Conservation (phyloP, 2,113 vertebrate species). For the Pardalotus punctatus region DNA sequence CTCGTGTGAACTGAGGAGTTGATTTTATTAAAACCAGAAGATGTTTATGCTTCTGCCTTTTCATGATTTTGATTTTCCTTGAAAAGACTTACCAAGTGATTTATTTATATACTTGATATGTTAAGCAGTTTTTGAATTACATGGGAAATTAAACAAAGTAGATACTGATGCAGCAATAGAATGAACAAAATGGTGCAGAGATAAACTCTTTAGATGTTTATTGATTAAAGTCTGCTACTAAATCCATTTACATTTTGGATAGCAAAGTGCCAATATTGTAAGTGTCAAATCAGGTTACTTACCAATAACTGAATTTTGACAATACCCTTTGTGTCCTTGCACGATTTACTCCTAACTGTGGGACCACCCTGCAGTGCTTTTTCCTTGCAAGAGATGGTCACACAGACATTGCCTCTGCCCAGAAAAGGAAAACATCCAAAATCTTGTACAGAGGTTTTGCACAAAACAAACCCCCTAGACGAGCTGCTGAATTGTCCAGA, state of each 20-base stretch:
- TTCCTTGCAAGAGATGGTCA: neutral
- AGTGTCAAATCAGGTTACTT: neutral
- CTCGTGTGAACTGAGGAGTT: neutral
- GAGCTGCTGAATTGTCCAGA: neutral
- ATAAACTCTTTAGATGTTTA: neutral
- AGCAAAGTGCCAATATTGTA: neutral
- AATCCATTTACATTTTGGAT: neutral
- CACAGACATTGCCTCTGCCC: neutral
- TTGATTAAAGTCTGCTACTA: neutral
- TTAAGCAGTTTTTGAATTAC: neutral
- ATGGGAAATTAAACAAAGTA: neutral
- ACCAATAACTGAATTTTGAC: neutral
- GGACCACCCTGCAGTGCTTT: neutral
- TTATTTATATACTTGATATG: neutral
- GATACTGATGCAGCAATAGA: neutral
- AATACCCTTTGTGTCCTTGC: neutral
- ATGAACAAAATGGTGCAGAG: neutral
- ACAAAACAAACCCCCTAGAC: neutral
- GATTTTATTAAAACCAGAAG: neutral
- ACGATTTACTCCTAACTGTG: neutral
- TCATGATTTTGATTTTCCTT: neutral
- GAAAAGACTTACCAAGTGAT: neutral
- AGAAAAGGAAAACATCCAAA: neutral
- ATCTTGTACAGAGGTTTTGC: no score
- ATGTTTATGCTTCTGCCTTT: neutral